A percentile compares a stretch with the other conserved stretches of the same genome.
Conservation (phyloP, 1,140 invertebrate genomes). For the Caenorhabditis remanei region DNA sequence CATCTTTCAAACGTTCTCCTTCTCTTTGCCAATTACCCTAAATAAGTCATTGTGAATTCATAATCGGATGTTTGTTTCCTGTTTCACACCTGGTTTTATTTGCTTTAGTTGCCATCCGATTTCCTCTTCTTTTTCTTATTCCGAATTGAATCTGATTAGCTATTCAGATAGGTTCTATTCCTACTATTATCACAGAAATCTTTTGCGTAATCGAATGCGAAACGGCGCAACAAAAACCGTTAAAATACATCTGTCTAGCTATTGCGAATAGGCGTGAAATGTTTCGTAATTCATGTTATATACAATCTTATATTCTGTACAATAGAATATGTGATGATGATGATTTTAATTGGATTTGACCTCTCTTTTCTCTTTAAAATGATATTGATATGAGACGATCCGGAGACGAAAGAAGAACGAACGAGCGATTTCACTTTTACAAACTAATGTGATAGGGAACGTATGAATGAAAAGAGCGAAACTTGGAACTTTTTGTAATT, state of each 20-base stretch:
- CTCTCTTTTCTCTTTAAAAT: not conserved
- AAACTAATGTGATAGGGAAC: slow-evolving; percentile 53
- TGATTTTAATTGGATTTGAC: slow-evolving; percentile 47
- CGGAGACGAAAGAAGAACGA: not conserved
- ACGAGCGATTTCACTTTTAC: slow-evolving; percentile 39
- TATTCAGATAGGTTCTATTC: slow-evolving; percentile 22
- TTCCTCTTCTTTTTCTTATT: not conserved
- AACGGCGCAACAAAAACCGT: slow-evolving; percentile 8
- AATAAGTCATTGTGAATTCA: slow-evolving; percentile 47
- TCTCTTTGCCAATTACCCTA: slow-evolving; percentile 31
- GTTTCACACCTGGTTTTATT: slow-evolving; percentile 51
- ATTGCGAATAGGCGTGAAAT: slow-evolving; percentile 4
- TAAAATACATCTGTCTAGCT: not conserved
- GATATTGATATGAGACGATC: slow-evolving; percentile 50
- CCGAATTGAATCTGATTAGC: slow-evolving; percentile 54
- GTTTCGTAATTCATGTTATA: not conserved
- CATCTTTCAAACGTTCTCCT: not conserved
- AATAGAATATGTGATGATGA: not conserved
- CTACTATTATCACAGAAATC: slow-evolving; percentile 30
- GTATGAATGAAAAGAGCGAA: not conserved
- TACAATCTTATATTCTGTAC: not conserved
- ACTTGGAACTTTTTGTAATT: slow-evolving; percentile 41
- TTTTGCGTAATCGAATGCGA: slow-evolving; percentile 30
- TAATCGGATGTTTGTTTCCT: slow-evolving; percentile 49
- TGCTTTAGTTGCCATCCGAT: slow-evolving; percentile 40